Evolutionary conservation across 2,888 invertebrate species (phyloP), one percentile per base, ranked within the genome.

Genomic region (Conchocele bisecta): DNA sequence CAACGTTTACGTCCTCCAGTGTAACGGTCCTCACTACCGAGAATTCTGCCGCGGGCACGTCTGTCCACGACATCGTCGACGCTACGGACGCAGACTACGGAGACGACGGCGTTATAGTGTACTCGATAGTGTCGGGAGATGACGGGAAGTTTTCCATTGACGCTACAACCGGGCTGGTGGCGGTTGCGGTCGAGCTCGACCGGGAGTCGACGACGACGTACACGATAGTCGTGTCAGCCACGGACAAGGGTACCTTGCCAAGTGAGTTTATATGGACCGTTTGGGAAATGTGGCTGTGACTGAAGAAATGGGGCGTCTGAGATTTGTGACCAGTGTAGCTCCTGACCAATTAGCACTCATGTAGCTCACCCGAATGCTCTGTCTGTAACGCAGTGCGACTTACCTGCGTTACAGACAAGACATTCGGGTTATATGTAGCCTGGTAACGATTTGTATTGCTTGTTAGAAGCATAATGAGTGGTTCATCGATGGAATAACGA

Each of bases 31-130:
- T 64, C n/a, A 57, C 86, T 0, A 46, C 67, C 15, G 84, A 86
- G 61, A 60, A 74, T 31, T 68, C 73, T 1, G 42, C 65, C 3
- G 54, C 67, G 4, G 75, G 74, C 11, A 54, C 65, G 9, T 48
- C 69, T 4, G 80, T 88, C 7, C n/a, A n/a, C n/a, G 46, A 79
- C 4, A 66, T 70, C 42, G 61, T 86, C 3, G 64, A 65, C n/a
- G 86, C 84, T 0, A 71, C 76, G 4, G 87, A 87, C 58, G 79
- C 31, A 6, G 87, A 87, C 44, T 41, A 59, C 4, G 86, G 84
- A 2, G 46, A 46, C 1, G 84, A 86, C 60, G 84, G 82, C 7
- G 65, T 61, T 7, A 56, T 88, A 0, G 66, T 60, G 1, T 88
- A 86, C 57, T 33, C 35, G 3, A 82, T 88, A 46, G 54, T 73